A percentile compares a stretch with the other conserved stretches of the same genome.
phyloP scores from a whole-genome alignment of 2,113 vertebrate species.

The Lepus europaeus region DNA sequence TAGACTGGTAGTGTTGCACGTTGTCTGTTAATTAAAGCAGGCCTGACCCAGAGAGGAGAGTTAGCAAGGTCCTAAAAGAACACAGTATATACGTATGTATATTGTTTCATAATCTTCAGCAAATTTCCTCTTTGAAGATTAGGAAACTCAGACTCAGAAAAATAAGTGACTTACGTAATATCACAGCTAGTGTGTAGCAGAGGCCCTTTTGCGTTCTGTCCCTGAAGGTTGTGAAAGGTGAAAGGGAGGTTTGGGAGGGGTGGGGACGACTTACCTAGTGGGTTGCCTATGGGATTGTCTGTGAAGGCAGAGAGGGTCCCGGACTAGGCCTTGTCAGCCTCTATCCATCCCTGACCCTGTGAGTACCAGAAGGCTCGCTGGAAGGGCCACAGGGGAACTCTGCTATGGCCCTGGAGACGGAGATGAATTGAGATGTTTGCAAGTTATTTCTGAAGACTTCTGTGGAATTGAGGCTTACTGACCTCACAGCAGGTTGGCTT shows the following conservation, averaged over 20 bases:
- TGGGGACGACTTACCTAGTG: background rate
- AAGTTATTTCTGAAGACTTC: background rate
- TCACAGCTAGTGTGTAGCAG: constrained; percentile 55
- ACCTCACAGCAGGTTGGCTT: background rate
- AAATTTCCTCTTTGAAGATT: constrained; percentile 53
- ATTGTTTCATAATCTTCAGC: constrained; percentile 34
- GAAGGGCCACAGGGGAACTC: background rate
- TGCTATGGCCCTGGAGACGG: background rate
- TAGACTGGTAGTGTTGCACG: background rate
- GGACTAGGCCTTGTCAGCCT: background rate
- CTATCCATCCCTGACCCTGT: background rate
- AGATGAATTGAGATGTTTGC: background rate
- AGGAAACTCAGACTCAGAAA: constrained; percentile 52
- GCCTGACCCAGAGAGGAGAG: constrained; percentile 1
- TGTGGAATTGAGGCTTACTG: background rate
- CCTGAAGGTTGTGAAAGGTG: background rate
- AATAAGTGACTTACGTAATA: constrained; percentile 35
- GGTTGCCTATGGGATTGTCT: background rate
- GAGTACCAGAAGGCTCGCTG: background rate
- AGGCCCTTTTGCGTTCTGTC: constrained; percentile 23
- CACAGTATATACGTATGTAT: background rate
- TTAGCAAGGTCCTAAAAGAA: constrained; percentile 46
- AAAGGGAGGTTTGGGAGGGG: background rate
- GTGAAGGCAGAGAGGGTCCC: background rate
- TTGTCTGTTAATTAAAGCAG: constrained; percentile 49